Percentiles rank a stretch among this genome's conserved stretches.
These are phyloP conservation scores for Chinchilla lanigera DNA, from an alignment of 2,113 vertebrate species.

Conservation along the genomic window DNA sequence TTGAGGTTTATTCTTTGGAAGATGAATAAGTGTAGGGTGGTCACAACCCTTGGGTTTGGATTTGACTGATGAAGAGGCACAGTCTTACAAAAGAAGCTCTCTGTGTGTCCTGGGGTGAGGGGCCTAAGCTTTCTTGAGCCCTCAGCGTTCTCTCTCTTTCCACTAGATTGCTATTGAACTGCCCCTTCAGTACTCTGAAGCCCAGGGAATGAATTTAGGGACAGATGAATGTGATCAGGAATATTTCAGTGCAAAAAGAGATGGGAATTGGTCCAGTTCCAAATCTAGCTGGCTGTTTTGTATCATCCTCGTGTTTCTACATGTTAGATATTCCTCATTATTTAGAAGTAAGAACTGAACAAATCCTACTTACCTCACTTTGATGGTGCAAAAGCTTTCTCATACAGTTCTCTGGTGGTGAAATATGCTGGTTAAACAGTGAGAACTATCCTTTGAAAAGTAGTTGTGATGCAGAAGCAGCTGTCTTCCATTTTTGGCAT, in stretches of 20 bases:
- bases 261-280: neutral
- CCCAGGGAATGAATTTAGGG: neutral
- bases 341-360: neutral
- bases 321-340: neutral
- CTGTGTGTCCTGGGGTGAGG: neutral
- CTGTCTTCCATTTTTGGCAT: conserved; percentile 72
- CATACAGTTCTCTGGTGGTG: neutral
- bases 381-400: conserved; percentile 29
- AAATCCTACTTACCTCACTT: conserved; percentile 7
- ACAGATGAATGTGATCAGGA: neutral
- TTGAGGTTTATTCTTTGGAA: conserved; percentile 29
- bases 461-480: conserved; percentile 42
- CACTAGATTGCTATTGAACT: neutral
- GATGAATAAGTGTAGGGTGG: neutral
- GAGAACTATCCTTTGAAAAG: conserved; percentile 37
- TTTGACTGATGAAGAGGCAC: neutral
- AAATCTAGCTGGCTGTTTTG: neutral
- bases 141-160: neutral
- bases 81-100: neutral
- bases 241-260: neutral
- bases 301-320: neutral
- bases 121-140: neutral
- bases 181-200: neutral
- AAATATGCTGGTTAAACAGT: conserved; percentile 31
- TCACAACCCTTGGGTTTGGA: neutral